A percentile compares a stretch with the other conserved stretches of the same genome.
Conservation (phyloP, 2,888 invertebrate genomes). For the Drosophila sordidula region DNA sequence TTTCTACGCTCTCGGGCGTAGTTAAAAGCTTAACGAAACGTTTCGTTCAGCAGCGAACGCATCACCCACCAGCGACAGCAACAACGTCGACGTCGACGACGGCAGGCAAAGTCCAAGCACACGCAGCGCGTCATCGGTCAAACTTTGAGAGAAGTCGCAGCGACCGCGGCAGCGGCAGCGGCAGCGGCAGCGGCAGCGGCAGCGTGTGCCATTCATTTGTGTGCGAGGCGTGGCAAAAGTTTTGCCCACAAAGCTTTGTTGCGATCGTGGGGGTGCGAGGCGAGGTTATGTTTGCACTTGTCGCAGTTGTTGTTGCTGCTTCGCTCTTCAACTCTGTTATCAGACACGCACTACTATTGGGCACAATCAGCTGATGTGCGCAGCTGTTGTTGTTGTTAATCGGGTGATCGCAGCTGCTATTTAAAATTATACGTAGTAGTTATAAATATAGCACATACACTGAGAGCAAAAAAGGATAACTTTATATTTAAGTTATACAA, state of each 20-base stretch:
- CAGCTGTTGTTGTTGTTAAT: constrained; percentile 27
- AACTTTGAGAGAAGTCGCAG: constrained; percentile 27
- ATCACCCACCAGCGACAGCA: constrained; percentile 32
- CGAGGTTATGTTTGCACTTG: constrained; percentile 2
- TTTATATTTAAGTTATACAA: too few species aligned
- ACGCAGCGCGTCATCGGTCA: constrained; percentile 53
- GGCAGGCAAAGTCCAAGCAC: constrained; percentile 59
- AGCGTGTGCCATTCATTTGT: constrained; percentile 48
- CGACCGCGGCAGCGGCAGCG: constrained; percentile 15
- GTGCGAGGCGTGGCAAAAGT: constrained; percentile 31
- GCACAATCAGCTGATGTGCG: constrained; percentile 40
- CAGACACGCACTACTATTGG: constrained; percentile 22
- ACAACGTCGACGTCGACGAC: constrained; percentile 8
- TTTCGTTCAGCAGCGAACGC: constrained; percentile 24
- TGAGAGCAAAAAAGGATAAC: not conserved
- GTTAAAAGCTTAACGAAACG: constrained; percentile 26
- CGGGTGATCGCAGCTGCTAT: constrained; percentile 53
- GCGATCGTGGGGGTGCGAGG: constrained; percentile 5
- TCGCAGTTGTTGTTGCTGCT: constrained; percentile 4
- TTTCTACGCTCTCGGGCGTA: not conserved
- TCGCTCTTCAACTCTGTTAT: constrained; percentile 38
- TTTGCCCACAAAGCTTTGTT: constrained; percentile 30
- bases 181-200: constrained; percentile 12
- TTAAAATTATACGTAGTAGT: constrained; percentile 25
- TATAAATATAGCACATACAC: constrained; percentile 10